Evolutionary conservation across 2,888 invertebrate genomes (phyloP).

Genomic region (Augiades crinisus): DNA sequence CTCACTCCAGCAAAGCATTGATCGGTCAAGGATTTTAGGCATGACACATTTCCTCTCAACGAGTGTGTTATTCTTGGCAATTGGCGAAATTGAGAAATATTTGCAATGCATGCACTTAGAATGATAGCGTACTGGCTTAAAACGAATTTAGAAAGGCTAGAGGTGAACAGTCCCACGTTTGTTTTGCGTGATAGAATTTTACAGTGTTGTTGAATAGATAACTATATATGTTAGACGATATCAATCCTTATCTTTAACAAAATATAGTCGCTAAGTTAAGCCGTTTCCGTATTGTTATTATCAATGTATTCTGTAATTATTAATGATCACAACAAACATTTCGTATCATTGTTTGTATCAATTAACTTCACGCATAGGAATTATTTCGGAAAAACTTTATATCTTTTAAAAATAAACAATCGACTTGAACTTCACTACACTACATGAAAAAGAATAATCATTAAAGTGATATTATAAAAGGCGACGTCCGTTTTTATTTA

Average conservation of each 20-base stretch:
- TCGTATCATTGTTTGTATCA: neutral
- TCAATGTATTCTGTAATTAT: too few relatives aligned
- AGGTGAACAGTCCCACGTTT: conserved; percentile 2
- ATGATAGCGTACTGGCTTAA: neutral
- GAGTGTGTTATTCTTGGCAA: neutral
- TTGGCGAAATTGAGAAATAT: neutral
- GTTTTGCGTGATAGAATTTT: conserved; percentile 12
- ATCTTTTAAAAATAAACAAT: too few relatives aligned
- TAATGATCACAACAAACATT: neutral
- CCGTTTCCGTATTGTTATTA: neutral
- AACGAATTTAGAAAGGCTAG: conserved; percentile 1
- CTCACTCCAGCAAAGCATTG: too few relatives aligned
- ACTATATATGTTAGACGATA: neutral
- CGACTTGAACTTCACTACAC: too few relatives aligned
- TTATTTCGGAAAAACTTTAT: too few relatives aligned
- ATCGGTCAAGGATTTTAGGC: too few relatives aligned
- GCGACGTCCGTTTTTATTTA: too few relatives aligned
- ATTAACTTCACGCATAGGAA: neutral
- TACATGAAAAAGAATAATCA: neutral
- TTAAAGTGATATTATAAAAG: neutral
- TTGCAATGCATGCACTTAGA: neutral
- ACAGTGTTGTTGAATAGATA: neutral
- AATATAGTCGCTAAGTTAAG: neutral
- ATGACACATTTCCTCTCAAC: neutral
- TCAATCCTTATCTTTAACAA: neutral